Evolutionary conservation across 2,797 vertebrate genomes (phyloP), one percentile per base, ranked within the genome.

Genomic region (Sebastolobus altivelis): DNA sequence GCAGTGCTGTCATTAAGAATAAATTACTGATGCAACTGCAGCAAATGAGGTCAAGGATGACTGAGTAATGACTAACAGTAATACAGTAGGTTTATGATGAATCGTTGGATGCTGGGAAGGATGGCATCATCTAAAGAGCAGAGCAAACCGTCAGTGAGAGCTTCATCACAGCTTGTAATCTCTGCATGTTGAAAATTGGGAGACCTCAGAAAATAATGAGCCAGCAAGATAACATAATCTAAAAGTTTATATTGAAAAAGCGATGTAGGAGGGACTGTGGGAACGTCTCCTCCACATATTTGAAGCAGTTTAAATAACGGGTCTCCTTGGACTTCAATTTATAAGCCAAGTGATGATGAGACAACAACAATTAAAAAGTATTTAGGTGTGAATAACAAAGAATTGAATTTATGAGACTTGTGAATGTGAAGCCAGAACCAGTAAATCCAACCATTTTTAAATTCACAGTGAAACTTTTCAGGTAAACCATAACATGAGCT

Each of bases 1-100:
- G 63, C 63, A 73, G 40, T 18, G 66, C 40, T 59, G 61, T 29
- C 46, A 66, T 66, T 66, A 61, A 56, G 27, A 67, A 74, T 43
- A 2, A 75, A 77, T 75, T 22, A 74, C 70, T 80, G 49, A 77
- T 54, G 43, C 66, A 56, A 52, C 68, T 70, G 54, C 74, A 65
- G 58, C 18, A 73, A 75, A 81, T 59, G 31, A 78, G 67, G 55
- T 59, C 60, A 70, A 63, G 25, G 70, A 66, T 71, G 38, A 52
- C 43, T 1, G 29, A 61, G 9, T n/a, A 55, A 75, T 37, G 61
- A 65, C 52, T 66, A 74, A 71, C 18, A 46, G 43, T 46, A 18
- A 65, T 29, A 43, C 38, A 59, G 33, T 25, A 33, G 20, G 43
- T 72, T 55, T 22, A 40, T 60, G 66, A 46, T 80, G 61, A 79